Evolutionary conservation across 2,888 invertebrate genomes (phyloP).

Genomic region (Argyresthia goedartella): DNA sequence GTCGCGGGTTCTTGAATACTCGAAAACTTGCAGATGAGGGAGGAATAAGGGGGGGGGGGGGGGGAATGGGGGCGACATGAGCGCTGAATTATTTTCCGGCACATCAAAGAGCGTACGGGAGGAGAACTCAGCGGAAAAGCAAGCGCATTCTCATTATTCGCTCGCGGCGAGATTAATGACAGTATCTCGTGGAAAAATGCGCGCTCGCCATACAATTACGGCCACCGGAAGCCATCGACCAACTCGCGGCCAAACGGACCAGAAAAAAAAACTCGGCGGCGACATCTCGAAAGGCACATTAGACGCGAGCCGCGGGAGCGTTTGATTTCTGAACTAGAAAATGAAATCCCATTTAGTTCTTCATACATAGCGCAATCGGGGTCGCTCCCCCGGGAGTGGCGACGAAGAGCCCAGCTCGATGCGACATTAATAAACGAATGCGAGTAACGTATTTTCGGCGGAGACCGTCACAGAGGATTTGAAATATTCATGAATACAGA

Average conservation of each 20-base stretch:
- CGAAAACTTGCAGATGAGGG: no score
- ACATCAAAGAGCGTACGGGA: constrained; percentile 21
- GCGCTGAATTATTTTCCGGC: constrained; percentile 24
- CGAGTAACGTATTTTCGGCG: constrained; percentile 39
- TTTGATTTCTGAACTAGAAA: constrained; percentile 65
- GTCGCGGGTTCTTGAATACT: not conserved
- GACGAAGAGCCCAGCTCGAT: constrained; percentile 30
- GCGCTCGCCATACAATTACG: constrained; percentile 46
- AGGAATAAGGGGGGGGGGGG: no score
- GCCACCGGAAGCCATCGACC: constrained; percentile 17
- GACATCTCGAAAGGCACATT: constrained; percentile 28
- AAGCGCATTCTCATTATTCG: constrained; percentile 49
- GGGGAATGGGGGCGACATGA: no score
- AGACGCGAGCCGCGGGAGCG: constrained; percentile 35
- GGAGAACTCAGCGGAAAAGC: constrained; percentile 16
- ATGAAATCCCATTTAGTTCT: constrained; percentile 56
- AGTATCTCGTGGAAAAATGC: constrained; percentile 56
- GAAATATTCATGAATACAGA: constrained; percentile 57
- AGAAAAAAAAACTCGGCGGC: constrained; percentile 35
- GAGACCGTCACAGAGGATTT: constrained; percentile 44
- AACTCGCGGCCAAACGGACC: constrained; percentile 29
- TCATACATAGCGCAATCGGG: constrained; percentile 25
- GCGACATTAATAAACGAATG: constrained; percentile 55
- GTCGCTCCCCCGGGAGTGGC: constrained; percentile 27
- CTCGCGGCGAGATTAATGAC: constrained; percentile 46